Base-by-base conservation (phyloP, 2,797 vertebrate species). In the Cryptoprocta ferox region DNA sequence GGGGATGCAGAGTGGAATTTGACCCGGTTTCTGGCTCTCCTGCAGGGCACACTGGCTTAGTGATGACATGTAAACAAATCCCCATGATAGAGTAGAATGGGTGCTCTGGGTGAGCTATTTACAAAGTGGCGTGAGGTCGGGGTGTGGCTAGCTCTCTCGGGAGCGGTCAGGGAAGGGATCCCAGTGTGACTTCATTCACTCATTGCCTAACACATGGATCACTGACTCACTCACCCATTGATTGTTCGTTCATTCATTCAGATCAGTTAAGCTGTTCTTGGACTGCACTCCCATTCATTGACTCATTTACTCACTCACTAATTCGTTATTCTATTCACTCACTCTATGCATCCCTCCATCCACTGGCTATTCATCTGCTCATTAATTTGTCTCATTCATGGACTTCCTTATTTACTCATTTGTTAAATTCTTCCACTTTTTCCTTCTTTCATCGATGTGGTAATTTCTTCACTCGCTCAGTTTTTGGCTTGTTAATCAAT, bases 21-120 rank as follows among this genome's bases (percentile, higher is more conserved):
- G 94, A 94, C 89, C 82, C 35, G 16, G 56, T 82, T 89, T 89
- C 86, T 28, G 48, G 92, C 80, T 42, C 82, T 56, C 4, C 50
- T 1, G 56, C 8, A 0, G 63, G 61, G 73, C 37, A 4, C 81
- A 45, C 30, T 24, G 5, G 26, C 68, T 70, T 1, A 42, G 50
- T 11, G 50, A 56, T 76, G 95, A 80, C 89, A 80, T 1, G 28
- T 37, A 50, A 85, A 93, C 92, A 65, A 18, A 87, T 0, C 2
- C 32, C 76, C n/a, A 2, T 3, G 78, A 68, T 2, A 10, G 70
- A 75, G 86, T 0, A 45, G 26, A 45, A 14, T 3, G 61, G 82
- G 70, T 1, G 10, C 19, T 15, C 15, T 9, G 14, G 70, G 26
- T 4, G 10, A 37, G 48, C 11, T 6, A 10, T 37, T 78, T 32